phyloP scores from a whole-genome alignment of 2,797 vertebrate species.

The Urocyon cinereoargenteus region DNA sequence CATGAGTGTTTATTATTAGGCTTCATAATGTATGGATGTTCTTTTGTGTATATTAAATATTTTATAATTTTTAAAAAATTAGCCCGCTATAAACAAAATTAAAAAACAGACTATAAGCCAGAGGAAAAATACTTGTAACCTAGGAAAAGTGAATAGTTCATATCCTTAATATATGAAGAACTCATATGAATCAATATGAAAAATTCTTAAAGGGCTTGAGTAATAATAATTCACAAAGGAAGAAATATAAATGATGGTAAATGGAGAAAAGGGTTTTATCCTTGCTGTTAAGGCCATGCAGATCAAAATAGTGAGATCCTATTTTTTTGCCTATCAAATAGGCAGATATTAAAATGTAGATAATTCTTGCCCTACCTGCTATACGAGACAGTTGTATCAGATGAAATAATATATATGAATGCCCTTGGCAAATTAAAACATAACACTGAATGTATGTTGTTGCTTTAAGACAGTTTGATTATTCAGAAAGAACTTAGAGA shows the following conservation, averaged over 20 bases:
- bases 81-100: constrained; percentile 12
- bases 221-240: constrained; percentile 55
- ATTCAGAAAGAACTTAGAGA: constrained; percentile 19
- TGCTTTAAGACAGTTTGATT: background rate
- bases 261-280: constrained; percentile 21
- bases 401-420: constrained; percentile 61
- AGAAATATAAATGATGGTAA: constrained; percentile 54
- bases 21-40: constrained; percentile 7
- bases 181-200: constrained; percentile 5
- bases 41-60: constrained; percentile 28
- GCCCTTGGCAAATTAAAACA: constrained; percentile 13
- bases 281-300: constrained; percentile 36
- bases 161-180: constrained; percentile 51
- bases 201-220: constrained; percentile 31
- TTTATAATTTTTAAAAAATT: background rate
- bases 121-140: constrained; percentile 5
- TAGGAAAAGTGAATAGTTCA: constrained; percentile 38
- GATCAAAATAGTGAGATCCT: constrained; percentile 57
- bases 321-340: constrained; percentile 60
- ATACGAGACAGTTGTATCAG: constrained; percentile 39
- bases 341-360: constrained; percentile 66
- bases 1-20: constrained; percentile 8
- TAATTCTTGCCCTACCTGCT: constrained; percentile 44
- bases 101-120: background rate
- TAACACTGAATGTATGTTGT: background rate